These are phyloP conservation scores for Patagioenas fasciata DNA, from an alignment of 2,113 vertebrate genomes.

Conservation along the genomic window DNA sequence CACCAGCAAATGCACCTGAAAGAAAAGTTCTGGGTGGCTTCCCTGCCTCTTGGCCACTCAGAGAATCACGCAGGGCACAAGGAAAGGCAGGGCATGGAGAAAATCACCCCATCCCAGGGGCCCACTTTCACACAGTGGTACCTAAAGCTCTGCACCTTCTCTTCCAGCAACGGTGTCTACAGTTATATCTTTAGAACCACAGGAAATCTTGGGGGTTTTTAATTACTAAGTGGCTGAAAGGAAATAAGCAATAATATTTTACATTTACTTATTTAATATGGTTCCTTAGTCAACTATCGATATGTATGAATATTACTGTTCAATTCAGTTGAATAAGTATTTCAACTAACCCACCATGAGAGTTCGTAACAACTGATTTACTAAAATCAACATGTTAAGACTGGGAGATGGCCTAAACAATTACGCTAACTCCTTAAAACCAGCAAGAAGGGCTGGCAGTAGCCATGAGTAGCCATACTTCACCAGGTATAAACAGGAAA, in stretches of 20 bases:
- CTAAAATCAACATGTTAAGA: background rate
- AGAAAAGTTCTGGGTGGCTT: background rate
- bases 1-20: accelerated
- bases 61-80: background rate
- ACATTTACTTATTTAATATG: background rate
- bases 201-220: background rate
- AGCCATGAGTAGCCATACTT: too few species aligned
- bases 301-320: background rate
- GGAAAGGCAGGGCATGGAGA: accelerated
- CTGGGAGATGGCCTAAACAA: background rate
- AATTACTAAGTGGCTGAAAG: background rate
- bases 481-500: too few species aligned
- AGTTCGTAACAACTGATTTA: background rate
- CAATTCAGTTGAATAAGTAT: background rate
- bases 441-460: background rate
- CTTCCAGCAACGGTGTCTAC: background rate
- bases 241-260: background rate
- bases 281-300: background rate
- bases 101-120: background rate
- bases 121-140: background rate
- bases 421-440: background rate
- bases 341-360: background rate
- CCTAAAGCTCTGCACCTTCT: background rate
- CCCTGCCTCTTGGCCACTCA: background rate
- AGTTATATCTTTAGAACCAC: accelerated